phyloP scores from a whole-genome alignment of 2,888 invertebrate species.

The Drosophila nr. perissopoda region DNA sequence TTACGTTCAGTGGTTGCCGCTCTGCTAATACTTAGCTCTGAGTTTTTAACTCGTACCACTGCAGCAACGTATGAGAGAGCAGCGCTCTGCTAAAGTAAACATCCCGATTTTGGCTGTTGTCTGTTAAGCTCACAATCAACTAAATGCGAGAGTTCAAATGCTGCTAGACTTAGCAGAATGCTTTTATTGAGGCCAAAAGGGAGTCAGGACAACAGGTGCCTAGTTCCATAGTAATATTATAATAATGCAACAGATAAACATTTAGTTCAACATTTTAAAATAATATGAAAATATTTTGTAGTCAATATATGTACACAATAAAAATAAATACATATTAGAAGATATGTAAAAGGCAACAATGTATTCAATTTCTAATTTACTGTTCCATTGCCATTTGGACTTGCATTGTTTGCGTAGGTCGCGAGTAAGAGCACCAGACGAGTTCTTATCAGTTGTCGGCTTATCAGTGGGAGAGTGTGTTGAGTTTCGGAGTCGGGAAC shows the following conservation, averaged over 20 bases:
- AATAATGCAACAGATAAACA: too few relatives aligned
- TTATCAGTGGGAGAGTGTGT: slow-evolving; percentile 55
- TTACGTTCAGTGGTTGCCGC: background rate
- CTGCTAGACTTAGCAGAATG: background rate
- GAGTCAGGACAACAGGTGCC: slow-evolving; percentile 39
- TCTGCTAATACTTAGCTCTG: background rate
- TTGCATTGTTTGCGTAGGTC: slow-evolving; percentile 53
- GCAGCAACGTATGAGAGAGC: background rate
- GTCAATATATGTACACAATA: background rate
- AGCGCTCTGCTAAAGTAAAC: slow-evolving; percentile 1
- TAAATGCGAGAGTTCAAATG: background rate
- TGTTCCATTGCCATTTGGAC: slow-evolving; percentile 33
- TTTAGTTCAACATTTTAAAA: background rate
- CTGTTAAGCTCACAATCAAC: background rate
- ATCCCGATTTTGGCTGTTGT: background rate
- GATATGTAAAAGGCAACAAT: background rate
- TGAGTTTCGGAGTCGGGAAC: slow-evolving; percentile 62
- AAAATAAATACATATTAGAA: background rate
- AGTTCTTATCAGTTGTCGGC: slow-evolving; percentile 50
- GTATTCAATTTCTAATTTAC: background rate
- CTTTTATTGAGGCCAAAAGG: background rate
- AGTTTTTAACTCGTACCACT: background rate
- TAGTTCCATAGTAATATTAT: background rate
- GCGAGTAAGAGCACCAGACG: slow-evolving; percentile 30
- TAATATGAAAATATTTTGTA: background rate